Conservation (phyloP, 2,888 invertebrate genomes). For the Orthosia cruda region DNA sequence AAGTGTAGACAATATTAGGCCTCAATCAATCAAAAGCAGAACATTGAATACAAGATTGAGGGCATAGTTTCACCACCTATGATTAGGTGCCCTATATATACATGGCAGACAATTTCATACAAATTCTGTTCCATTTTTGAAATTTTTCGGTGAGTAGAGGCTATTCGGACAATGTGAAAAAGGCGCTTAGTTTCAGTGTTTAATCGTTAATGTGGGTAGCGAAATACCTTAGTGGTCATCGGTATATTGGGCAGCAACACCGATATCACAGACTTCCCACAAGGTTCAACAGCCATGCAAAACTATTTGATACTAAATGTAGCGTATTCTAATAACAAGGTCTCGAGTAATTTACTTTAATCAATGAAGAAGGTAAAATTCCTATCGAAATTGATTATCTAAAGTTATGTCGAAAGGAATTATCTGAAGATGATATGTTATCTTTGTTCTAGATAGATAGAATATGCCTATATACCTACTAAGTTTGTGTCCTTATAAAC, state of each 20-base stretch:
- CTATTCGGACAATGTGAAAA: too few relatives aligned
- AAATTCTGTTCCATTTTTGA: too few relatives aligned
- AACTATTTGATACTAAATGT: neutral
- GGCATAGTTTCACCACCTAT: too few relatives aligned
- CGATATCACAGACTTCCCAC: neutral
- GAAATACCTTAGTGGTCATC: neutral
- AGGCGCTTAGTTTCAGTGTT: neutral
- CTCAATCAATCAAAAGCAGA: neutral
- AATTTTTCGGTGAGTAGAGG: too few relatives aligned
- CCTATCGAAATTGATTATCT: slow-evolving; percentile 20
- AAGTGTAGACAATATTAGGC: neutral
- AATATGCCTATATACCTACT: too few relatives aligned
- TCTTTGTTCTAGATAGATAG: neutral
- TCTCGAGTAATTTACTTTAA: slow-evolving; percentile 15
- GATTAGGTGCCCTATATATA: too few relatives aligned
- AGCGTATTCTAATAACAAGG: slow-evolving; percentile 5
- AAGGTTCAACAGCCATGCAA: neutral
- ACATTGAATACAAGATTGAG: neutral
- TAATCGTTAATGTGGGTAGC: too few relatives aligned
- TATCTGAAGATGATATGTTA: neutral
- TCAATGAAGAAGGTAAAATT: slow-evolving; percentile 28
- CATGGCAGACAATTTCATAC: too few relatives aligned
- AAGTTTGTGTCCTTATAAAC: neutral
- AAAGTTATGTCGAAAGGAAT: slow-evolving; percentile 16
- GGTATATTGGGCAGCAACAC: neutral